Base-by-base conservation (phyloP, 1,140 invertebrate species). In the Helicorthomorpha holstii region DNA sequence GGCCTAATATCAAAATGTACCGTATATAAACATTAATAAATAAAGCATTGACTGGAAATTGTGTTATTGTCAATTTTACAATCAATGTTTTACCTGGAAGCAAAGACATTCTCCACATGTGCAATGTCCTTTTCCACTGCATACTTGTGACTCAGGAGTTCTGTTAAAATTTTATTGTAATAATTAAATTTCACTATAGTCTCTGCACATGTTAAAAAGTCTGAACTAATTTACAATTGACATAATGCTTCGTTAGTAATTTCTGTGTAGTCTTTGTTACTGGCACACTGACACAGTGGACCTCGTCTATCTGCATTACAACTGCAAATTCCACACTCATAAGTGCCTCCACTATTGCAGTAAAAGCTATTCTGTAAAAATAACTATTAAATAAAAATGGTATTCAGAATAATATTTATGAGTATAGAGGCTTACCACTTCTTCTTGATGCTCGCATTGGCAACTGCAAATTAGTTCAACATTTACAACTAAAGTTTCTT, bases 401-500 rank as follows among this genome's bases (percentile, higher is more conserved):
- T n/a, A n/a, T n/a, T n/a, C n/a, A n/a, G n/a, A n/a, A n/a, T n/a
- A n/a, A n/a, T n/a, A n/a, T n/a, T n/a, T n/a, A n/a, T n/a, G n/a
- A n/a, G n/a, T n/a, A n/a, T n/a, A n/a, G n/a, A 34, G 7, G 7
- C 29, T 34, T 34, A 34, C 29, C 44, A 7, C 4, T 12, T 7
- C 21, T 7, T 46, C 7, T 46, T 46, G 4, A 52, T 74, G 71
- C 63, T 90, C 86, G 67, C 91, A 96, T 22, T 81, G 79, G 61
- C 91, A 97, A 56, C 88, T 80, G 61, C 91, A 96, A 1, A 89
- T 67, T 75, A 94, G 83, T 61, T 91, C 81, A 51, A 96, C 63
- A 58, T 91, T 80, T 1, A 96, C 77, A 3, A 75, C 73, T 3
- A 96, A 69, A 61, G 77, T 81, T 66, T 96, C 93, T 53, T 85